Percentiles rank a stretch among this genome's conserved stretches.
Conservation (phyloP, 2,113 vertebrate species). For the Pseudopodoces humilis region DNA sequence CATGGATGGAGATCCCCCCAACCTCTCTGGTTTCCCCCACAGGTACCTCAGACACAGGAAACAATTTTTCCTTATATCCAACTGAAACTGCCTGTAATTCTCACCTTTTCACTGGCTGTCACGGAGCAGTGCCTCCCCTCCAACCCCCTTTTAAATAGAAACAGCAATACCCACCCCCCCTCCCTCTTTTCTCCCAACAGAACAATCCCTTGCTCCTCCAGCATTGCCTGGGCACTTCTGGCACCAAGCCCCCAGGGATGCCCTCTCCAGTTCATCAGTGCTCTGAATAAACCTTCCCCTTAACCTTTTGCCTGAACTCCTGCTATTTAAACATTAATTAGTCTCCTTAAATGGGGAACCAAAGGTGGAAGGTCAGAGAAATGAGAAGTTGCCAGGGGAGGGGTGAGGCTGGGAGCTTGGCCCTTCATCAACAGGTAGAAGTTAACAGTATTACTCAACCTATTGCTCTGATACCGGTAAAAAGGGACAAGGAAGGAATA, state of each 20-base stretch:
- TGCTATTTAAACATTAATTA: constrained; percentile 50
- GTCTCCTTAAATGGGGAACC: neutral
- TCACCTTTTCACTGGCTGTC: neutral
- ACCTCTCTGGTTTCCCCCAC: neutral
- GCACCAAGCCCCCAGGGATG: neutral
- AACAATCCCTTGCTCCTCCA: neutral
- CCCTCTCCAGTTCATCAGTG: neutral
- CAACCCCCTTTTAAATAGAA: neutral
- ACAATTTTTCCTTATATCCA: neutral
- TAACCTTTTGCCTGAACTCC: neutral
- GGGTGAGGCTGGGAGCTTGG: neutral
- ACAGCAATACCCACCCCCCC: neutral
- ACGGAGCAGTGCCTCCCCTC: neutral
- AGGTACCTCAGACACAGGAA: neutral
- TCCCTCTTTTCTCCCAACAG: neutral
- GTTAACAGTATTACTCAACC: neutral
- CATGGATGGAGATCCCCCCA: neutral
- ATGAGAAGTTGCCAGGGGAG: neutral
- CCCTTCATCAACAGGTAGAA: neutral
- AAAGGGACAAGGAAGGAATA: neutral
- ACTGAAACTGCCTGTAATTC: neutral
- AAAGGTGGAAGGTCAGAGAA: constrained; percentile 40
- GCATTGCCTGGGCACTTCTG: neutral
- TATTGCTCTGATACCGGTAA: neutral
- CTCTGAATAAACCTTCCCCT: neutral